Percentiles rank a stretch among this genome's conserved stretches.
These are phyloP conservation scores for Montipora foliosa DNA, from an alignment of 64 coral and sea anemone species.

Conservation along the genomic window DNA sequence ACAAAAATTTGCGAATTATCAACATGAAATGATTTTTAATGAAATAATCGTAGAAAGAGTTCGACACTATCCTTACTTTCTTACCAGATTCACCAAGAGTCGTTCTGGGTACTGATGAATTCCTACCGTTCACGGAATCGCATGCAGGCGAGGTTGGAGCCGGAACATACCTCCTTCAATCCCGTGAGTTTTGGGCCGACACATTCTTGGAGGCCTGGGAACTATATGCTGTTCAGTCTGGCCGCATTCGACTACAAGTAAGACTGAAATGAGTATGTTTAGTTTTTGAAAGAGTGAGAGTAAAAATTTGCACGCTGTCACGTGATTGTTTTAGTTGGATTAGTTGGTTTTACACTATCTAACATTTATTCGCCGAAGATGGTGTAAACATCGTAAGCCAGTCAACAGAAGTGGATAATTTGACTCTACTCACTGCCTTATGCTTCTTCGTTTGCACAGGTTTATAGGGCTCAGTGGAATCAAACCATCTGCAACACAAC, in stretches of 20 bases:
- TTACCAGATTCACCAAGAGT: neutral
- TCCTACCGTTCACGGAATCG: neutral
- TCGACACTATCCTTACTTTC: neutral
- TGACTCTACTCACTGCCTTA: too few relatives aligned
- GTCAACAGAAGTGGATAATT: too few relatives aligned
- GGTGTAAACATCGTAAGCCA: too few relatives aligned
- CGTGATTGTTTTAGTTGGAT: too few relatives aligned
- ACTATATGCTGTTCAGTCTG: slow-evolving; percentile 20
- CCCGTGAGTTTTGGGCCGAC: neutral
- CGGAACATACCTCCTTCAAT: slow-evolving; percentile 44
- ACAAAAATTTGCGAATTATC: too few relatives aligned
- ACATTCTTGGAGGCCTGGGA: slow-evolving; percentile 51
- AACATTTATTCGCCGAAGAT: too few relatives aligned
- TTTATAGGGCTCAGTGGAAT: slow-evolving; percentile 32
- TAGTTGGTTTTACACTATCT: too few relatives aligned
- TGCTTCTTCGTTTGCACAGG: neutral
- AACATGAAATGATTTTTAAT: too few relatives aligned
- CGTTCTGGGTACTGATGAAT: neutral
- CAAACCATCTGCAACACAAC: neutral
- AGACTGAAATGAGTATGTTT: neutral
- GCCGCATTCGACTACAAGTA: slow-evolving; percentile 12
- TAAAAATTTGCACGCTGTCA: too few relatives aligned
- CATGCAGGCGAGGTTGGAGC: neutral
- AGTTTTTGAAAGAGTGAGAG: too few relatives aligned
- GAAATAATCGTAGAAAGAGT: too few relatives aligned